Conservation (phyloP, 2,797 vertebrate species). For the Helicolenus hilgendorfi region DNA sequence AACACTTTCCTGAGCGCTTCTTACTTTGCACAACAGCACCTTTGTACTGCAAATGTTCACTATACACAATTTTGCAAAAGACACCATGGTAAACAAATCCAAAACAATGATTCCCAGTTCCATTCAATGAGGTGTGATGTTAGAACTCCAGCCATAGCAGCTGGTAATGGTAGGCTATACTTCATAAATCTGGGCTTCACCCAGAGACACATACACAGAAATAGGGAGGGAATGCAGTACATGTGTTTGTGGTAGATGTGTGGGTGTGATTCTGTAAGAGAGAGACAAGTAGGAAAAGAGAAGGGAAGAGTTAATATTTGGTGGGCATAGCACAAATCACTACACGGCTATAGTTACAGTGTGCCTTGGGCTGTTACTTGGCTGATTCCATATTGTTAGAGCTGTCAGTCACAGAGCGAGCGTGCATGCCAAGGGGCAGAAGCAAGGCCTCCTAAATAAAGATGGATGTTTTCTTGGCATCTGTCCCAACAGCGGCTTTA, state of each 20-base stretch:
- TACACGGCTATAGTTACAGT: conserved; percentile 71
- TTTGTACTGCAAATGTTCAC: not conserved
- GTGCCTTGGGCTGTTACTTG: conserved; percentile 73
- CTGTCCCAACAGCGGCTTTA: conserved; percentile 69
- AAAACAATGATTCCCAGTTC: not conserved
- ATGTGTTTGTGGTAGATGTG: conserved; percentile 5
- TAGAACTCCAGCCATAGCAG: not conserved
- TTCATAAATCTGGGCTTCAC: not conserved
- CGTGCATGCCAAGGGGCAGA: conserved; percentile 73
- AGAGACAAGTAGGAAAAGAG: conserved; percentile 24
- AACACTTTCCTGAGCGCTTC: not conserved
- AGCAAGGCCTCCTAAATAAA: conserved; percentile 64
- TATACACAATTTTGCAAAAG: not conserved
- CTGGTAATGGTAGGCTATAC: not conserved
- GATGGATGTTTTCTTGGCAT: conserved; percentile 83
- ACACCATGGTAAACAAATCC: not conserved
- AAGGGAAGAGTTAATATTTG: conserved; percentile 40
- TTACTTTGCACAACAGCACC: not conserved
- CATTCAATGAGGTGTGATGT: not conserved
- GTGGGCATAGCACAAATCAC: conserved; percentile 50
- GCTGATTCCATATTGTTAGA: conserved; percentile 74
- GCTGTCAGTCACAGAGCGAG: conserved; percentile 76
- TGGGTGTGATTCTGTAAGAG: not conserved
- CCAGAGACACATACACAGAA: not conserved
- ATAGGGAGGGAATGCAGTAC: not conserved